A percentile compares a stretch with the other conserved stretches of the same genome.
These are phyloP conservation scores for Oxyruncus cristatus DNA, from an alignment of 2,113 vertebrate genomes.

Conservation along the genomic window DNA sequence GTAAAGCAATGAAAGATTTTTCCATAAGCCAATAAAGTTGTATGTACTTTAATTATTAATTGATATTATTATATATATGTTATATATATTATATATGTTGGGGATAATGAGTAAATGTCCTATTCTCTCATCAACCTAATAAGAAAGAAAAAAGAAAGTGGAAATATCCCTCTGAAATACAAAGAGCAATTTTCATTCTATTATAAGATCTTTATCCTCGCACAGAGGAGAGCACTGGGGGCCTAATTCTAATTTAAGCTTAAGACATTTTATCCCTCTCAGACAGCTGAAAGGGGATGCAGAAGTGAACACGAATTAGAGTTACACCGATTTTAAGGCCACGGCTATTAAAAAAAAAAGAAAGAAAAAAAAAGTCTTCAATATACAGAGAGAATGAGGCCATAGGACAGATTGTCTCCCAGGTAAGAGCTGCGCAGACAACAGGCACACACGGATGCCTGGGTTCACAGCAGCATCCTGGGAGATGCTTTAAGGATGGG, in stretches of 20 bases:
- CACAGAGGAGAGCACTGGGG: conserved; percentile 9
- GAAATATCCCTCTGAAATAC: conserved; percentile 21
- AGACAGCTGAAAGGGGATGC: background rate
- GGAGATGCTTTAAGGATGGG: background rate
- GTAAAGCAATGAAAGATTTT: background rate
- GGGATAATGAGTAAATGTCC: background rate
- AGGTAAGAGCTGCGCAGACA: background rate
- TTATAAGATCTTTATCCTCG: conserved; percentile 23
- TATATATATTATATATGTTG: no score
- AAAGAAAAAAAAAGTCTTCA: rapidly evolving
- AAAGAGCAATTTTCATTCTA: conserved; percentile 30
- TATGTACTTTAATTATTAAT: conserved; percentile 1
- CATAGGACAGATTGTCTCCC: background rate
- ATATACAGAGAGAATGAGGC: background rate
- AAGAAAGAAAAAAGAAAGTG: background rate
- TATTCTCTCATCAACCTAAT: background rate
- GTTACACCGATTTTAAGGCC: background rate
- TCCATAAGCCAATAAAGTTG: background rate
- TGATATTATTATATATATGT: background rate
- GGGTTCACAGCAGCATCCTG: background rate
- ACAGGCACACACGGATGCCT: background rate
- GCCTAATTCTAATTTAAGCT: conserved; percentile 50
- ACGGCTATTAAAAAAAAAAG: background rate
- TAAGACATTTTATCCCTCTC: conserved; percentile 10
- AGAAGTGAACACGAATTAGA: background rate